Evolutionary conservation across 2,888 invertebrate species (phyloP).

Genomic region (Unio pictorum): DNA sequence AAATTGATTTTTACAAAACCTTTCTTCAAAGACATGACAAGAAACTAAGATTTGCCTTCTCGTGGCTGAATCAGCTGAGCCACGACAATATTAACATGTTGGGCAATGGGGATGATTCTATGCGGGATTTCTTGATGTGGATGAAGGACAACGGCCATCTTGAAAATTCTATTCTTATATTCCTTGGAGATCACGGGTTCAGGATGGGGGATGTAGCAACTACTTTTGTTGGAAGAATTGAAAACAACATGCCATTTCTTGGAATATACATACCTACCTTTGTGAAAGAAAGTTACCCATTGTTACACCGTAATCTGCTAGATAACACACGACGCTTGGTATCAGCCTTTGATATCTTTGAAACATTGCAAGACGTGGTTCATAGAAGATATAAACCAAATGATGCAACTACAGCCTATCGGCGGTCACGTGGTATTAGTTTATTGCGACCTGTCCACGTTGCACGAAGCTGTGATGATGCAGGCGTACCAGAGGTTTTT

Average conservation of each 20-base stretch:
- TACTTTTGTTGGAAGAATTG: slow-evolving; percentile 84
- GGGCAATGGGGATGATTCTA: slow-evolving; percentile 80
- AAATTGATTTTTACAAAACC: slow-evolving; percentile 71
- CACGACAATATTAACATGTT: slow-evolving; percentile 89
- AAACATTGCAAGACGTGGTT: slow-evolving; percentile 81
- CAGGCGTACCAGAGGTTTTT: slow-evolving; percentile 86
- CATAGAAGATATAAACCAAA: slow-evolving; percentile 12
- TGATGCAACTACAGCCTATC: slow-evolving; percentile 1
- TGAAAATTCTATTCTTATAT: slow-evolving; percentile 50
- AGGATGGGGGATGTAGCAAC: slow-evolving; percentile 18
- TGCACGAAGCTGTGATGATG: slow-evolving; percentile 82
- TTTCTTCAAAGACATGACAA: slow-evolving; percentile 77
- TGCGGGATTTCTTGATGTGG: slow-evolving; percentile 76
- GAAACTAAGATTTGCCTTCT: slow-evolving; percentile 84
- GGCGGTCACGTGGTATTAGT: slow-evolving; percentile 72
- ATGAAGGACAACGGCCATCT: slow-evolving; percentile 60
- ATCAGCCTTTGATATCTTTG: slow-evolving; percentile 87
- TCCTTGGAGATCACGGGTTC: slow-evolving; percentile 87
- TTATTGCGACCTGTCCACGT: slow-evolving; percentile 82
- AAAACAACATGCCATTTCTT: slow-evolving; percentile 88
- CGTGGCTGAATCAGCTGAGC: slow-evolving; percentile 87
- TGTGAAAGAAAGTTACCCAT: slow-evolving; percentile 78
- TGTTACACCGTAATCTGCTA: slow-evolving; percentile 78
- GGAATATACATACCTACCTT: slow-evolving; percentile 82
- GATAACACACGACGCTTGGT: slow-evolving; percentile 80